These are phyloP conservation scores for Suricata suricatta DNA, from an alignment of 2,113 vertebrate genomes.

Conservation along the genomic window DNA sequence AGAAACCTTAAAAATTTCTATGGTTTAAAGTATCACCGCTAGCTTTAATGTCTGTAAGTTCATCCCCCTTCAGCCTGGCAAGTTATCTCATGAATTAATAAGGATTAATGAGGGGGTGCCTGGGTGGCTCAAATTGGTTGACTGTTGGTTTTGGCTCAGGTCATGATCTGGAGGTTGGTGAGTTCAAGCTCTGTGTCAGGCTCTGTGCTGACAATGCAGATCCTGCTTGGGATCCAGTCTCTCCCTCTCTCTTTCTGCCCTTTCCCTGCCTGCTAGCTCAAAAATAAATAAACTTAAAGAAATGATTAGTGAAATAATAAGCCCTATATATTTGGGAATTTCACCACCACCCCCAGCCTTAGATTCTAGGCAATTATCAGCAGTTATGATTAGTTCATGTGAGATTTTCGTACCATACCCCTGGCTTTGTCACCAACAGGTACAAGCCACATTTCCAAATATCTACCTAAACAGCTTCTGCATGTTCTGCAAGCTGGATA, in stretches of 20 bases:
- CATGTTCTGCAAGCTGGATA: background rate
- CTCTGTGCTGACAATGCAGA: too few species aligned
- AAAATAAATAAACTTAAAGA: too few species aligned
- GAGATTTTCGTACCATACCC: background rate
- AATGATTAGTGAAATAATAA: background rate
- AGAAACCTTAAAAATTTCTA: slow-evolving; percentile 29
- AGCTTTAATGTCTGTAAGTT: background rate
- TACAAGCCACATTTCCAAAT: background rate
- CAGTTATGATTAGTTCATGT: background rate
- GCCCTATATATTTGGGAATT: background rate
- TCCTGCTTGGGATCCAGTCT: too few species aligned
- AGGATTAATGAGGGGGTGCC: background rate
- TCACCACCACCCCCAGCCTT: background rate
- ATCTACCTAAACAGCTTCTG: background rate
- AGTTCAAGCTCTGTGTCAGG: too few species aligned
- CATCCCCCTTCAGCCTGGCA: background rate
- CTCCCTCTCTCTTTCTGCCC: too few species aligned
- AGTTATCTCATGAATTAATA: slow-evolving; percentile 19
- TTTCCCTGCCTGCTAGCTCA: too few species aligned
- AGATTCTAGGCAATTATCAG: background rate
- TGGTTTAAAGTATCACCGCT: background rate
- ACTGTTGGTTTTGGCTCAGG: too few species aligned
- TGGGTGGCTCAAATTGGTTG: too few species aligned
- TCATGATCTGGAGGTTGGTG: too few species aligned
- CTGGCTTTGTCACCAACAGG: background rate